Conservation (phyloP, 2,113 vertebrate species). For the Budorcas taxicolor region DNA sequence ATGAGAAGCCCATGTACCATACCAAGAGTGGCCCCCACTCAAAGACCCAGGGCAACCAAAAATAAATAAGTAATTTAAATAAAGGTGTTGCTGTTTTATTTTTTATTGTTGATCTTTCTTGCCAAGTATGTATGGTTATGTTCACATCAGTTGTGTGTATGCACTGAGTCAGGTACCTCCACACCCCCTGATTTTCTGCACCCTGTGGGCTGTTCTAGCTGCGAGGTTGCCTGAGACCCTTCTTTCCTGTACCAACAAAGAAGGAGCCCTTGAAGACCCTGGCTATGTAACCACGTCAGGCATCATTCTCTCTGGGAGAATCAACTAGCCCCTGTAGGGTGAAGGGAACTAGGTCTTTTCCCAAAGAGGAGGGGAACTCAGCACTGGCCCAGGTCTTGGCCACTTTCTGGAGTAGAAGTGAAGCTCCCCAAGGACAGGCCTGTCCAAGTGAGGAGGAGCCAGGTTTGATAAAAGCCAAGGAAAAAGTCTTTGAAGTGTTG, state of each 20-base stretch:
- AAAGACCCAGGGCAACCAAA: not conserved
- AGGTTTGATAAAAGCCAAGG: not conserved
- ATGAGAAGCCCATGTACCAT: not conserved
- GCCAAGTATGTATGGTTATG: not conserved
- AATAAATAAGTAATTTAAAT: not conserved
- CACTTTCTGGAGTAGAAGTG: not conserved
- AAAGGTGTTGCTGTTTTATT: not conserved
- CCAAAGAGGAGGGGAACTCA: not conserved
- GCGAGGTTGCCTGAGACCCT: not conserved
- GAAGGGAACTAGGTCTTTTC: not conserved
- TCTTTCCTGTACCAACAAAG: not conserved
- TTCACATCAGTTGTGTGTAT: not conserved
- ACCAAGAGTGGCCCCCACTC: not conserved
- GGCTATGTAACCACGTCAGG: not conserved
- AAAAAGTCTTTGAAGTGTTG: not conserved
- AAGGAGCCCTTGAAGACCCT: not conserved
- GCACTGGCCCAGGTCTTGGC: not conserved
- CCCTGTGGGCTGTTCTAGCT: not conserved
- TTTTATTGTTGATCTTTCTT: constrained; percentile 19
- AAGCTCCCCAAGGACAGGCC: not conserved
- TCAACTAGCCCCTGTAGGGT: not conserved
- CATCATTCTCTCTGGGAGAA: not conserved
- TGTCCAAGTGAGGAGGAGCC: not conserved
- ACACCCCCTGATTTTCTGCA: not conserved
- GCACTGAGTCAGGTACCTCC: not conserved